A percentile compares a stretch with the other conserved stretches of the same genome.
Evolutionary conservation across 1,140 invertebrate species (phyloP).

Genomic region (Lineus longissimus): DNA sequence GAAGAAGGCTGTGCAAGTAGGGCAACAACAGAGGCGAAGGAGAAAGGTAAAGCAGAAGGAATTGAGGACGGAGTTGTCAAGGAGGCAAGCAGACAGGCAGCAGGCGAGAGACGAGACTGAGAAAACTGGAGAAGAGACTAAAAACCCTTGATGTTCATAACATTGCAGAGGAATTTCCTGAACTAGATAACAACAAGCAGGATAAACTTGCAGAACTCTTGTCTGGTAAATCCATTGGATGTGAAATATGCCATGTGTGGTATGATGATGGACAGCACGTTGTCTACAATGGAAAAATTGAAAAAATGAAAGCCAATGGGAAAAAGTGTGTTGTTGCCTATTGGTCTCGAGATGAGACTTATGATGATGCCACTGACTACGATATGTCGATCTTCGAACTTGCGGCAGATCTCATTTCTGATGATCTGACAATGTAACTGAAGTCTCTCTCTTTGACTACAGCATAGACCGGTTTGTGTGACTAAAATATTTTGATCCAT

Average conservation of each 20-base stretch:
- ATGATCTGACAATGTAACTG: background rate
- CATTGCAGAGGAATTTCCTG: background rate
- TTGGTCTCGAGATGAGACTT: background rate
- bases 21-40: background rate
- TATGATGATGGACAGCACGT: background rate
- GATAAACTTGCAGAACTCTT: background rate
- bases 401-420: background rate
- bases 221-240: background rate
- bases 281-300: background rate
- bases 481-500: no score
- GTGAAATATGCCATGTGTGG: background rate
- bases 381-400: background rate
- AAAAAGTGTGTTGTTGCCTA: background rate
- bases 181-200: background rate
- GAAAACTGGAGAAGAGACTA: background rate
- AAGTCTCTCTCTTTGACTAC: no score
- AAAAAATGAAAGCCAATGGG: background rate
- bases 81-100: background rate
- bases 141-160: background rate
- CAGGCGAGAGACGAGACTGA: background rate
- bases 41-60: background rate
- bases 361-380: conserved; percentile 1
- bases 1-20: background rate
- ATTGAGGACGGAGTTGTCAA: background rate
- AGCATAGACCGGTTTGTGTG: no score